phyloP scores from a whole-genome alignment of 2,888 invertebrate species.

The Neocrepidodera transversa region DNA sequence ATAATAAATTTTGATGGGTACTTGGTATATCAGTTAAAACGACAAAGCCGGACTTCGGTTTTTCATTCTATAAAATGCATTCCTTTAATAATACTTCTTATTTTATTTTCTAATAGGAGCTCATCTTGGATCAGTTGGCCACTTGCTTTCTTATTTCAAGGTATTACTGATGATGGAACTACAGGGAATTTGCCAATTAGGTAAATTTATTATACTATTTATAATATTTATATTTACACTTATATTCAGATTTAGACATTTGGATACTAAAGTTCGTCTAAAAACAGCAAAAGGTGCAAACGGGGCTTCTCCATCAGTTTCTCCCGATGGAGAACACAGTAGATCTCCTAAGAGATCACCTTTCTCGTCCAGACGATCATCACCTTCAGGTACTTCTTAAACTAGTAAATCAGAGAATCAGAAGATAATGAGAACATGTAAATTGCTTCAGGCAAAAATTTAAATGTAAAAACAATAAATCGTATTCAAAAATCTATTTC shows the following conservation, averaged over 20 bases:
- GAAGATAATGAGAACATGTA: too few relatives aligned
- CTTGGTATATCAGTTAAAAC: too few relatives aligned
- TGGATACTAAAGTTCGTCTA: conserved; percentile 84
- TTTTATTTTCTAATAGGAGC: conserved; percentile 62
- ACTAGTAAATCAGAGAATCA: too few relatives aligned
- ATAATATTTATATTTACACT: not conserved
- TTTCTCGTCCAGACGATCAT: conserved; percentile 44
- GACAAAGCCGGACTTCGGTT: too few relatives aligned
- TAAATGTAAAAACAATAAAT: too few relatives aligned
- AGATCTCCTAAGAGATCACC: conserved; percentile 65
- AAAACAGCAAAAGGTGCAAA: conserved; percentile 62
- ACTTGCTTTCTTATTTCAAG: conserved; percentile 85
- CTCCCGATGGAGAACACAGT: conserved; percentile 67
- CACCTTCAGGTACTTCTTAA: conserved; percentile 27
- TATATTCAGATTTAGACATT: conserved; percentile 76
- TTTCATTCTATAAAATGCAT: too few relatives aligned
- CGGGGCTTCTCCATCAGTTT: conserved; percentile 69
- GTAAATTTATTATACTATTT: conserved; percentile 61
- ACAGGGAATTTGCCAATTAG: conserved; percentile 79
- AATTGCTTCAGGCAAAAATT: too few relatives aligned
- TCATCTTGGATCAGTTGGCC: conserved; percentile 94
- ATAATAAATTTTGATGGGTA: too few relatives aligned
- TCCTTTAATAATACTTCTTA: too few relatives aligned
- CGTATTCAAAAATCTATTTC: too few relatives aligned
- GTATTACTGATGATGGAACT: conserved; percentile 70